Evolutionary conservation across 2,797 vertebrate species (phyloP).

Genomic region (Chrosomus eos): DNA sequence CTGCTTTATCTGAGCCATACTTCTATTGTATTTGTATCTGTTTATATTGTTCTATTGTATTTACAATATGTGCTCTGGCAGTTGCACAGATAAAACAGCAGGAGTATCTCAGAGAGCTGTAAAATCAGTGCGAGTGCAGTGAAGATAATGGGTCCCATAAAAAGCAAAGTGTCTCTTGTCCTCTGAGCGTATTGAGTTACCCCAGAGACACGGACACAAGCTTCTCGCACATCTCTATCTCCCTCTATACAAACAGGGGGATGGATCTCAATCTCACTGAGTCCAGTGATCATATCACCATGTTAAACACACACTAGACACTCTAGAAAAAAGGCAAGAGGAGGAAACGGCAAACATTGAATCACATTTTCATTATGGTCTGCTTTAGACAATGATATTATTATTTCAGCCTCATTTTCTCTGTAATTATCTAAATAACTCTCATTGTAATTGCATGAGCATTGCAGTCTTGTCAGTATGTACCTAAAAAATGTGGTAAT

Average conservation of each 20-base stretch:
- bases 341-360: neutral
- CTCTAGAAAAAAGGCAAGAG: neutral
- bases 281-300: constrained; percentile 29
- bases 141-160: constrained; percentile 69
- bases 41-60: constrained; percentile 20
- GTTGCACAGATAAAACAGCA: constrained; percentile 41
- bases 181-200: constrained; percentile 58
- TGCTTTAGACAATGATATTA: neutral
- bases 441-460: neutral
- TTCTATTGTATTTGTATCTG: constrained; percentile 21
- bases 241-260: constrained; percentile 58
- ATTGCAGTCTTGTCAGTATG: neutral
- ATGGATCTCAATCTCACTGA: constrained; percentile 56
- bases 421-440: constrained; percentile 1
- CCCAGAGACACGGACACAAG: constrained; percentile 42
- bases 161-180: constrained; percentile 64
- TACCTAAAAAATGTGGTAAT: neutral
- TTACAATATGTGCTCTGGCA: constrained; percentile 22
- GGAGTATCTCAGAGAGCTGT: constrained; percentile 48
- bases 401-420: neutral
- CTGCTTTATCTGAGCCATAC: neutral
- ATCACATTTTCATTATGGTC: neutral
- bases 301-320: constrained; percentile 35
- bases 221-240: constrained; percentile 15
- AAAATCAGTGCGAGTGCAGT: constrained; percentile 39